Evolutionary conservation across 2,797 vertebrate genomes (phyloP).

Genomic region (Microctenopoma steveboyesi): DNA sequence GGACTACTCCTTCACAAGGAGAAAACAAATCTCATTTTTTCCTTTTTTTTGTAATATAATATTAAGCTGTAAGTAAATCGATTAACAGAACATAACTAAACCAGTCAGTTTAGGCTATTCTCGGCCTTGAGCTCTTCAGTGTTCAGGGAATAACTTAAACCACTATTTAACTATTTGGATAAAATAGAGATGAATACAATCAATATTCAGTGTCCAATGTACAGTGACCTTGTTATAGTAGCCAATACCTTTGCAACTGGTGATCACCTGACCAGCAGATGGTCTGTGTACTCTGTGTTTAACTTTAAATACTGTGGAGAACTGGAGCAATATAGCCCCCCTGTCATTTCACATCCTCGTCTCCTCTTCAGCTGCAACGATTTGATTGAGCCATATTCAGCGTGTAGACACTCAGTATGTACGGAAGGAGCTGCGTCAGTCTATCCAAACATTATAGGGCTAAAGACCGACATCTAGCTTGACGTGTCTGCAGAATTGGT

Average conservation of each 20-base stretch:
- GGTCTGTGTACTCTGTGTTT: conserved; percentile 40
- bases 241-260: conserved; percentile 47
- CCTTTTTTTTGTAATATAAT: conserved; percentile 57
- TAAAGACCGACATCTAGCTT: conserved; percentile 54
- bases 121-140: conserved; percentile 76
- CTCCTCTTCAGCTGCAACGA: conserved; percentile 60
- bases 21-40: conserved; percentile 50
- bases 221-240: conserved; percentile 47
- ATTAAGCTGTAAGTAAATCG: conserved; percentile 73
- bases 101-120: conserved; percentile 79
- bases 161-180: conserved; percentile 80
- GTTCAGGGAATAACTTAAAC: conserved; percentile 87
- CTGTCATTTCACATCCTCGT: conserved; percentile 58
- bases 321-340: conserved; percentile 72
- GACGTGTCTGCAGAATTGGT: conserved; percentile 50
- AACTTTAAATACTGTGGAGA: conserved; percentile 64
- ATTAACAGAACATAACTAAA: conserved; percentile 69
- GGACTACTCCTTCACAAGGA: conserved; percentile 78
- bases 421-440: conserved; percentile 27
- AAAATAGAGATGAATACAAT: conserved; percentile 49
- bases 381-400: conserved; percentile 77
- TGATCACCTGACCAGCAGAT: conserved; percentile 51
- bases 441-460: conserved; percentile 47
- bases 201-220: conserved; percentile 15
- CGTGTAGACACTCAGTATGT: conserved; percentile 51